A percentile compares a stretch with the other conserved stretches of the same genome.
Evolutionary conservation across 2,797 vertebrate genomes (phyloP).

Genomic region (Pseudochirops corinnae): DNA sequence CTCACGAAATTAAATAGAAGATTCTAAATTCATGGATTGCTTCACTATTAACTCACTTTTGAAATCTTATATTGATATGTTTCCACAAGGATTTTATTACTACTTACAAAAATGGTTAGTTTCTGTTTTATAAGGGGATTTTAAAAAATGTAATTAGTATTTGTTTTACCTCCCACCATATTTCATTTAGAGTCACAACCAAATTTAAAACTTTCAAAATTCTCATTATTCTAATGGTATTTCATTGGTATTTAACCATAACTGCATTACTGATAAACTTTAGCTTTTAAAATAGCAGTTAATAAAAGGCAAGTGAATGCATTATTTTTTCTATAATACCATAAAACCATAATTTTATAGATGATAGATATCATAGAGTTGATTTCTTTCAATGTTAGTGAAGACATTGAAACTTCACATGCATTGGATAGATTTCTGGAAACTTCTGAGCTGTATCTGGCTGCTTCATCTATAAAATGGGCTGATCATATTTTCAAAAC

Average conservation of each 20-base stretch:
- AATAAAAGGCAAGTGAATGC: neutral
- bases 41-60: neutral
- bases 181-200: neutral
- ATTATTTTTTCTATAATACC: neutral
- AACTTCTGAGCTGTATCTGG: neutral
- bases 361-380: neutral
- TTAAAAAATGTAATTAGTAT: neutral
- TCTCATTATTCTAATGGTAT: neutral
- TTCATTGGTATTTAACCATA: neutral
- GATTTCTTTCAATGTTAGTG: neutral
- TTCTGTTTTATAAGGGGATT: neutral
- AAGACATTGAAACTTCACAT: neutral
- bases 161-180: neutral
- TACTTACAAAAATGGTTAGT: neutral
- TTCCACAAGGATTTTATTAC: neutral
- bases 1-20: neutral
- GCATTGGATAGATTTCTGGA: neutral
- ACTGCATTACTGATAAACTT: neutral
- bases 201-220: neutral
- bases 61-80: neutral
- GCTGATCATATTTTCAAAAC: neutral
- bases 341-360: neutral
- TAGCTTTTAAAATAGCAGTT: neutral
- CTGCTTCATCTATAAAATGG: neutral
- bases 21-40: neutral